Conservation (phyloP, 2,888 invertebrate genomes). For the Ethmia dodecea region DNA sequence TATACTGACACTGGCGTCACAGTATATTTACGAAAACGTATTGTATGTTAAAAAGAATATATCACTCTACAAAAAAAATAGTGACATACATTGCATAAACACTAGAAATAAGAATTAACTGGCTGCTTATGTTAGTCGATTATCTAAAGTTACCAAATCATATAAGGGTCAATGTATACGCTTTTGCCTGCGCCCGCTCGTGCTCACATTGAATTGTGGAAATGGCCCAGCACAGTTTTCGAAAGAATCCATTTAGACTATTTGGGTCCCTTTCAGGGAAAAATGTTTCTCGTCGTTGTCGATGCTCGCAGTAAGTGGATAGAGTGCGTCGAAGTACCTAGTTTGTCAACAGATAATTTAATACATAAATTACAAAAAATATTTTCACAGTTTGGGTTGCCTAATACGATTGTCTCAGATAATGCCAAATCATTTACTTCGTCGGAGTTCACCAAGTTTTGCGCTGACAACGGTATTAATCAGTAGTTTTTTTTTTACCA, state of each 20-base stretch:
- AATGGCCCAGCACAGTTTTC: conserved; percentile 3
- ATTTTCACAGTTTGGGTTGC: not conserved
- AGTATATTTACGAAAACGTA: too few species aligned
- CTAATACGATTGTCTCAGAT: not conserved
- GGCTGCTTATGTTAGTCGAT: too few species aligned
- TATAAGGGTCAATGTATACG: too few species aligned
- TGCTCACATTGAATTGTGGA: not conserved
- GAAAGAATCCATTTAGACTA: conserved; percentile 4
- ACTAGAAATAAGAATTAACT: too few species aligned
- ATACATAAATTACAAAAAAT: not conserved
- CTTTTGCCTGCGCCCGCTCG: too few species aligned
- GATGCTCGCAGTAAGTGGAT: not conserved
- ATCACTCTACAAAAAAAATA: too few species aligned
- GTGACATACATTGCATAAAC: too few species aligned
- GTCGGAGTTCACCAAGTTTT: not conserved
- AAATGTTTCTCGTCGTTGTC: not conserved
- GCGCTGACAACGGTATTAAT: not conserved
- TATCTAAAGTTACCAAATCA: too few species aligned
- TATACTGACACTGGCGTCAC: too few species aligned
- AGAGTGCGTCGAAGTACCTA: not conserved
- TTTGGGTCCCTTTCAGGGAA: not conserved
- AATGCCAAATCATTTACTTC: not conserved
- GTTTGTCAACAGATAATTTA: not conserved
- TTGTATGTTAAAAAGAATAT: too few species aligned
- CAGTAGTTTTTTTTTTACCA: not conserved